Evolutionary conservation across 1,140 invertebrate genomes (phyloP).

Genomic region (Anoplophora glabripennis): DNA sequence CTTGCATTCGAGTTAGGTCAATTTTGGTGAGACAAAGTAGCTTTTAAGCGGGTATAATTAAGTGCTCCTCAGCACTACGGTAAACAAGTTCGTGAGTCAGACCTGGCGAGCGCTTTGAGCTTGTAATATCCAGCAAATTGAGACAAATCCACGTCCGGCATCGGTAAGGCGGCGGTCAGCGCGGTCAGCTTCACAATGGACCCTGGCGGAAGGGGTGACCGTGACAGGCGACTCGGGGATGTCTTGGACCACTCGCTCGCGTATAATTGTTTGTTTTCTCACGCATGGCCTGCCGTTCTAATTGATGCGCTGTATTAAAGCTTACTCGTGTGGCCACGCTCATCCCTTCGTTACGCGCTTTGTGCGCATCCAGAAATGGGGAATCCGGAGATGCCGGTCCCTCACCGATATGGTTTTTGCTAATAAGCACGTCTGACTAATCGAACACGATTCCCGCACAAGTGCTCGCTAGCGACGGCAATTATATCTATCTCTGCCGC

Average conservation of each 20-base stretch:
- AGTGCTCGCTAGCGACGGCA: conserved; percentile 28
- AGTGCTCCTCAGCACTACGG: conserved; percentile 17
- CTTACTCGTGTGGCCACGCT: conserved; percentile 34
- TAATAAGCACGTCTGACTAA: conserved; percentile 34
- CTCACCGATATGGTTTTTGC: conserved; percentile 37
- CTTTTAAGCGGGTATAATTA: too few species aligned
- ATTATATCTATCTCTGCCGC: conserved; percentile 32
- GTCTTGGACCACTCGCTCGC: conserved; percentile 34
- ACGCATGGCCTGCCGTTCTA: conserved; percentile 45
- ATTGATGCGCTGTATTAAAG: conserved; percentile 48
- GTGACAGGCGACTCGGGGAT: conserved; percentile 45
- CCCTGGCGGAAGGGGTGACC: conserved; percentile 40
- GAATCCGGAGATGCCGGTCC: conserved; percentile 39
- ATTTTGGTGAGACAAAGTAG: too few species aligned
- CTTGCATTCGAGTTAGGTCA: too few species aligned
- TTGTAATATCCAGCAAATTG: conserved; percentile 40
- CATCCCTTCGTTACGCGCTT: conserved; percentile 35
- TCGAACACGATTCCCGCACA: conserved; percentile 21
- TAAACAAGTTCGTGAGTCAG: conserved; percentile 37
- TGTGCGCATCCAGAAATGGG: conserved; percentile 36
- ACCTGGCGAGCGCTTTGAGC: conserved; percentile 27
- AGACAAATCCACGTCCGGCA: conserved; percentile 38
- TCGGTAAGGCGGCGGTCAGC: conserved; percentile 35
- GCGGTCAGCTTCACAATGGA: conserved; percentile 31
- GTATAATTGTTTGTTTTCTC: conserved; percentile 51